Evolutionary conservation across 2,797 vertebrate genomes (phyloP), one percentile per base, ranked within the genome.

Genomic region (Acanthurus tractus): DNA sequence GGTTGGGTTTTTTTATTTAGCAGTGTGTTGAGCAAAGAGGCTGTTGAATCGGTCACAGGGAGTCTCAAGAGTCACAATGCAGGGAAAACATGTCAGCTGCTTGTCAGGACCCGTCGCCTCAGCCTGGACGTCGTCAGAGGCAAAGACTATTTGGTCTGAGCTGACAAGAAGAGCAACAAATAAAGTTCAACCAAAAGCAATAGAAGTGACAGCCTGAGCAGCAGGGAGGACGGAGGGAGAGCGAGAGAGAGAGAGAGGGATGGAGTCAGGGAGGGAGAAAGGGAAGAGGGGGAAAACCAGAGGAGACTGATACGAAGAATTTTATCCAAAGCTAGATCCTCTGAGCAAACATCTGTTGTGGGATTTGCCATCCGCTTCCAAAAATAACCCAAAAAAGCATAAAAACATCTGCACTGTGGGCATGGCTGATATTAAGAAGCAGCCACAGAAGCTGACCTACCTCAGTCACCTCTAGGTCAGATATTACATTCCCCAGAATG

Each of bases 361-460:
- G 81, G 85, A 86, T 86, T 83, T 79, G 71, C 57, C 44, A 59
- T 61, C 13, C 55, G 29, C 36, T 22, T 86, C 83, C 75, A 84
- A 90, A 88, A 92, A 89, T 89, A 89, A 82, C 75, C 55, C 44
- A 34, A 12, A 69, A 85, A 79, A 74, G 17, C 56, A 84, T 63
- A 71, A 84, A 77, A 89, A 89, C 84, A 85, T 85, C 73, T 85
- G 71, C 42, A 63, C 44, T 58, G 59, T 29, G 68, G 66, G 11
- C 56, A 46, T 0, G 22, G 74, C 23, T 52, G n/a, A 65, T 55
- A 70, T 82, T 36, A 74, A 54, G 13, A 71, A 48, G 22, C 36
- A 62, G 61, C 18, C 25, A 22, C 50, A 42, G 68, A 40, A 4
- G 29, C 22, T 5, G 34, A 36, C 17, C 58, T 52, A 22, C 14